Base-by-base conservation (phyloP, 2,797 vertebrate genomes). In the Danio tinwini region DNA sequence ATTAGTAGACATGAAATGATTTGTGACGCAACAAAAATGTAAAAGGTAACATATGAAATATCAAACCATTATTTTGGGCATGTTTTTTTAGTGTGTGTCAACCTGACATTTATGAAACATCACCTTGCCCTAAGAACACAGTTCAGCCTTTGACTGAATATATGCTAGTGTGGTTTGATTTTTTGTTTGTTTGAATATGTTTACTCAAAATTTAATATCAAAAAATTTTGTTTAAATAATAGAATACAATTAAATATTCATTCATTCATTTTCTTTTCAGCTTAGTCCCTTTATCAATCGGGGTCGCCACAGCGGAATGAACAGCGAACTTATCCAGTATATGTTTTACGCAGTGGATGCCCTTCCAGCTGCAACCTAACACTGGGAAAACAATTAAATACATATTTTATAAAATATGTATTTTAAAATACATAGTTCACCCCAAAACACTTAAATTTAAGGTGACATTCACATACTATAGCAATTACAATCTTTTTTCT, bases 61-160 rank as follows among this genome's bases (percentile, higher is more conserved):
- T 68, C 21, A 50, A 68, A 50, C 5, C 21, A 69, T 37, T 39
- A 5, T 50, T 47, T 37, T 68, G 47, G 45, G 1, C 47, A 50
- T 50, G 9, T 0, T 39, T 69, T 69, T 53, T 29, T 29, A 1
- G 29, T 29, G 29, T 29, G 4, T 70, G 53, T 70, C 10, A 7
- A 13, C 37, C 50, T 70, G 68, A 55, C 37, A 55, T 70, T 70
- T 55, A 55, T 70, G n/a, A 55, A 53, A 70, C 2, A 17, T 70
- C 19, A 53, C 4, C 6, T 19, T 70, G 68, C 19, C 6, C n/a
- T 19, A n/a, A 70, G 37, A 55, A 53, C 11, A 53, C 10, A 9
- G 49, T 70, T 70, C 67, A 70, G 13, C 49, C 50, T 70, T 70
- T 53, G n/a, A 37, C 50, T 14, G 37, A 42, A 39, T 7, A 17